Conservation (phyloP, 2,888 invertebrate genomes). For the Polydrusus tereticollis region DNA sequence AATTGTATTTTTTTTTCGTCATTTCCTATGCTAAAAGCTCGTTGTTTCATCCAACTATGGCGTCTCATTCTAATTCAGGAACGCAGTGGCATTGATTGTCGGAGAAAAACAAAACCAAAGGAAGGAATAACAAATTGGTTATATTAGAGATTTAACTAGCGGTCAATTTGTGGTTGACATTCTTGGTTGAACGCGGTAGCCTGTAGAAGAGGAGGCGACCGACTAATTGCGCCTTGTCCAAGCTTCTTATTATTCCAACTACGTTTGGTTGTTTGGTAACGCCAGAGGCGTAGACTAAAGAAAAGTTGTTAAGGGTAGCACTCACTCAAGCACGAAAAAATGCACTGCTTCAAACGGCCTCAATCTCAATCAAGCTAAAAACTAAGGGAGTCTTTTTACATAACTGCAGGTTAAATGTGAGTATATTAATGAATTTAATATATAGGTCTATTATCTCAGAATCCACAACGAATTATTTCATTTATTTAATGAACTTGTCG, state of each 20-base stretch:
- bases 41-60: neutral
- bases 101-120: slow-evolving; percentile 22
- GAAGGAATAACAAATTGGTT: slow-evolving; percentile 48
- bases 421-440: too few relatives aligned
- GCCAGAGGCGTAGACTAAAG: slow-evolving; percentile 19
- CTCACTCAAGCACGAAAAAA: neutral
- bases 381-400: too few relatives aligned
- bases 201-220: slow-evolving; percentile 25
- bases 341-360: too few relatives aligned
- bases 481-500: too few relatives aligned
- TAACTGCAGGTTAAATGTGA: too few relatives aligned
- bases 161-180: slow-evolving; percentile 50
- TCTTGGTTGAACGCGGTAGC: slow-evolving; percentile 44
- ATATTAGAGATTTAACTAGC: slow-evolving; percentile 48
- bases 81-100: slow-evolving; percentile 10
- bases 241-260: slow-evolving; percentile 37
- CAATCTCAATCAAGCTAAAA: too few relatives aligned
- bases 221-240: slow-evolving; percentile 40
- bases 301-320: neutral
- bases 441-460: too few relatives aligned
- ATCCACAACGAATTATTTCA: too few relatives aligned
- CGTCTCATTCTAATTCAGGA: neutral
- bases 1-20: too few relatives aligned
- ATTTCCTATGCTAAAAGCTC: too few relatives aligned
- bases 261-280: slow-evolving; percentile 25